Evolutionary conservation across 1,140 invertebrate species (phyloP), one percentile per base, ranked within the genome.

Genomic region (Steinernema feltiae): DNA sequence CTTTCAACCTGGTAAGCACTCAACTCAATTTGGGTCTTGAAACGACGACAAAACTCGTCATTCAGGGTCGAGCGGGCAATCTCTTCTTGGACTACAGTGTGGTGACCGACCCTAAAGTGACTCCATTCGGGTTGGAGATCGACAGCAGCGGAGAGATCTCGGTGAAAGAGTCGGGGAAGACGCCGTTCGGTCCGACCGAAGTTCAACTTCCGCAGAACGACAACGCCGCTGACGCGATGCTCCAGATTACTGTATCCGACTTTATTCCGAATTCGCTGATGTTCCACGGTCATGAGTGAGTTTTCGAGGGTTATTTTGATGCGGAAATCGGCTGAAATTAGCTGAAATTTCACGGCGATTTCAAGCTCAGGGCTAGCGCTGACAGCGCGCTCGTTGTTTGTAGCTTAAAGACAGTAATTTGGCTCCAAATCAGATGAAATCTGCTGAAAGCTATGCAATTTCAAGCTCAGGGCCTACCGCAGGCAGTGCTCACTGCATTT

Each of bases 241-340:
- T 85, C 48, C 83, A 86, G 75, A 82, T 87, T 21, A 76, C 76
- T 27, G 80, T 85, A n/a, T 82, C 84, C 63, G 84, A 85, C 63
- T 85, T 81, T 41, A 83, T 85, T 30, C 80, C 83, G 15, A 85
- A 85, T 30, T 77, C 81, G n/a, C 69, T 85, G 17, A 76, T 85
- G 75, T 85, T 84, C 72, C 84, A 85, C 70, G 84, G 84, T 29
- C 84, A 85, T 69, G 80, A 78, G 78, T 81, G 72, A 69, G 78
- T 27, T 46, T 12, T n/a, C 7, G 41, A 12, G 41, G 41, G 7
- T 46, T n/a, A n/a, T n/a, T n/a, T n/a, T n/a, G n/a, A n/a, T n/a
- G n/a, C n/a, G n/a, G n/a, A n/a, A n/a, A n/a, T n/a, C n/a, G n/a
- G n/a, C n/a, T n/a, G n/a, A n/a, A n/a, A n/a, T n/a, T n/a, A n/a